These are phyloP conservation scores for Eupristina koningsbergeri DNA, from an alignment of 1,140 invertebrate species.

Conservation along the genomic window DNA sequence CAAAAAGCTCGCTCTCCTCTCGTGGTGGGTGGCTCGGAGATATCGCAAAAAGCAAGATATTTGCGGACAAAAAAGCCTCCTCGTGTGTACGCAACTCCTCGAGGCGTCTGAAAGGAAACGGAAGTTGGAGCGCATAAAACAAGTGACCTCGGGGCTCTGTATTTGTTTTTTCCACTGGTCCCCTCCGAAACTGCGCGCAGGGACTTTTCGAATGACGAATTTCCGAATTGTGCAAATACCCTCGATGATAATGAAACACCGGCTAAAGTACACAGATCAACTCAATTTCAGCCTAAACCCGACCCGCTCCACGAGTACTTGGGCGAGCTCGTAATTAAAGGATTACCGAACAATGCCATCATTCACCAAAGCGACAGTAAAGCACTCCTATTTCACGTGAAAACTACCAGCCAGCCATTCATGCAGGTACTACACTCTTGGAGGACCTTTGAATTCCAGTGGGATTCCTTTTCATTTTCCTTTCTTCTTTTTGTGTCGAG, in stretches of 20 bases:
- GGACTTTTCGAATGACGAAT: too few relatives aligned
- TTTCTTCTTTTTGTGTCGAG: too few relatives aligned
- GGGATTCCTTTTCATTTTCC: too few relatives aligned
- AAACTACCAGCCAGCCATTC: not conserved
- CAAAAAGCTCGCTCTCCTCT: not conserved
- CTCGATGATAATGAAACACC: too few relatives aligned
- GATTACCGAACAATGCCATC: not conserved
- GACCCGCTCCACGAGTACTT: too few relatives aligned
- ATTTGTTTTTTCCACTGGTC: not conserved
- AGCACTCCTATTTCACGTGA: not conserved
- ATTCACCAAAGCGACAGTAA: too few relatives aligned
- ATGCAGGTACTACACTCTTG: too few relatives aligned
- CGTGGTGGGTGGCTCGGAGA: not conserved
- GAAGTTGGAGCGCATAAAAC: not conserved
- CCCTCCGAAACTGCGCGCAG: not conserved
- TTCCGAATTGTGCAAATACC: too few relatives aligned
- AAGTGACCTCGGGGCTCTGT: not conserved
- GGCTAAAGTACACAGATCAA: too few relatives aligned
- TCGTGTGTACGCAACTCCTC: not conserved
- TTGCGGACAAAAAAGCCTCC: not conserved
- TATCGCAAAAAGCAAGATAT: not conserved
- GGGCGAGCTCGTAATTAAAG: not conserved
- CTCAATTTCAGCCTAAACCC: too few relatives aligned
- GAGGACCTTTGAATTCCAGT: too few relatives aligned
- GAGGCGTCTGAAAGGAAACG: not conserved